Evolutionary conservation across 2,888 invertebrate genomes (phyloP), one percentile per base, ranked within the genome.

Genomic region (Pristionchus exspectatus): DNA sequence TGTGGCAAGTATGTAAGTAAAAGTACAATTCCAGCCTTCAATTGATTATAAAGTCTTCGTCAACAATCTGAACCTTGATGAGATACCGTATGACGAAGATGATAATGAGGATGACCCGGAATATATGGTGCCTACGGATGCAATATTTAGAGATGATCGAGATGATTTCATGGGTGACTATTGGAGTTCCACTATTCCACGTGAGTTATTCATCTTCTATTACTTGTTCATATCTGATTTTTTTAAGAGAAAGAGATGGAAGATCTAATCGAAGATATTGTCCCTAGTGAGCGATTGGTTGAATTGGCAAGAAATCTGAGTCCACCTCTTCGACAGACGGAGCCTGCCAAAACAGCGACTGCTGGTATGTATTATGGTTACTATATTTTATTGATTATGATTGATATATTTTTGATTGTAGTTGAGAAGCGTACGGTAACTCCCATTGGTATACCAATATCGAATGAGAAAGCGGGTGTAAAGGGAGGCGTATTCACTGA

Each of bases 51-150:
- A 83, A 50, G 14, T 38, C 30, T 83, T 56, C 50, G n/a, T 85
- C 12, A 21, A 85, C 33, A 59, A 30, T 24, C n/a, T 85, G 18
- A 85, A 85, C 30, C 30, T 24, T 7, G 84, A 85, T 59, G 59
- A 56, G 12, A 59, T 56, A 14, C 59, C 84, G 2, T 81, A 85
- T 59, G 59, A 85, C 27, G 87, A 87, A 27, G 69, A 86, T 24
- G 85, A 86, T 24, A 30, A 27, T 16, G 83, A 85, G 54, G 66
- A 86, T n/a, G 87, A 87, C 69, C 87, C 87, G 4, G 87, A 87
- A 9, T 87, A 27, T 50, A 44, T 66, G 33, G 66, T 69, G 16
- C 66, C 44, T 16, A 38, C 44, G 30, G 87, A 87, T 21, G 66
- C 27, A 30, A 27, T 87, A 50, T 69, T 87, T n/a, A 27, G 56